Percentiles rank a stretch among this genome's conserved stretches.
phyloP scores from a whole-genome alignment of 2,888 invertebrate species.

The Ptycholaimellus sp. region DNA sequence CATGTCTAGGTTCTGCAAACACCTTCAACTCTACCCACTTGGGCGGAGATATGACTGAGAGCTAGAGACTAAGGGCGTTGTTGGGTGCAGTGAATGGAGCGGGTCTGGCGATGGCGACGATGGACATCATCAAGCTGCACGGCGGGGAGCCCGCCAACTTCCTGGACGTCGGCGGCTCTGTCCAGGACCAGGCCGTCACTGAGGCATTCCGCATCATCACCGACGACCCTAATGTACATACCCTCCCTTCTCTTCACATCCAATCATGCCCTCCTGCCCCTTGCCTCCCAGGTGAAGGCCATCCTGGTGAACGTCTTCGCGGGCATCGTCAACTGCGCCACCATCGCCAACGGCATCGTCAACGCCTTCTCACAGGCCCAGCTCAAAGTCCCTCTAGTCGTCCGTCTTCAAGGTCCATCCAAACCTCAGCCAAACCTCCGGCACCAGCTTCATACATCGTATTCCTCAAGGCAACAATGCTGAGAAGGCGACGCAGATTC shows the following conservation, averaged over 20 bases:
- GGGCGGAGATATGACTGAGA: neutral
- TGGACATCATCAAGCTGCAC: slow-evolving; percentile 90
- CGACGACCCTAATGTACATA: slow-evolving; percentile 34
- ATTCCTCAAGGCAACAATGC: slow-evolving; percentile 51
- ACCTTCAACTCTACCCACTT: neutral
- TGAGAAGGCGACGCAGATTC: slow-evolving; percentile 50
- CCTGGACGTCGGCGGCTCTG: slow-evolving; percentile 84
- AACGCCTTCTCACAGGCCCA: slow-evolving; percentile 55
- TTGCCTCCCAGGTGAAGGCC: slow-evolving; percentile 52
- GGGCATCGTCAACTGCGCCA: slow-evolving; percentile 92
- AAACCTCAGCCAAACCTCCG: too few relatives aligned
- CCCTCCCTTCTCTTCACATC: too few relatives aligned
- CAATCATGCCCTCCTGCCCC: too few relatives aligned
- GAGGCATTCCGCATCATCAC: slow-evolving; percentile 74
- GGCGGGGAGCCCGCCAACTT: slow-evolving; percentile 95
- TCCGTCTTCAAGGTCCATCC: slow-evolving; percentile 79
- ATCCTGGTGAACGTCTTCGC: slow-evolving; percentile 96
- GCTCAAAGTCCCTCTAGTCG: slow-evolving; percentile 60
- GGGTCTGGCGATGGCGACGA: slow-evolving; percentile 96
- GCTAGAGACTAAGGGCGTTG: neutral
- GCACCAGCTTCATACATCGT: neutral
- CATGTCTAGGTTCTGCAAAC: slow-evolving; percentile 41
- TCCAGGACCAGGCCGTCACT: slow-evolving; percentile 72
- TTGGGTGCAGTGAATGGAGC: slow-evolving; percentile 71
- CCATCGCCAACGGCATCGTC: slow-evolving; percentile 80